Evolutionary conservation across 2,888 invertebrate genomes (phyloP).

Genomic region (Platerodrilus igneus): DNA sequence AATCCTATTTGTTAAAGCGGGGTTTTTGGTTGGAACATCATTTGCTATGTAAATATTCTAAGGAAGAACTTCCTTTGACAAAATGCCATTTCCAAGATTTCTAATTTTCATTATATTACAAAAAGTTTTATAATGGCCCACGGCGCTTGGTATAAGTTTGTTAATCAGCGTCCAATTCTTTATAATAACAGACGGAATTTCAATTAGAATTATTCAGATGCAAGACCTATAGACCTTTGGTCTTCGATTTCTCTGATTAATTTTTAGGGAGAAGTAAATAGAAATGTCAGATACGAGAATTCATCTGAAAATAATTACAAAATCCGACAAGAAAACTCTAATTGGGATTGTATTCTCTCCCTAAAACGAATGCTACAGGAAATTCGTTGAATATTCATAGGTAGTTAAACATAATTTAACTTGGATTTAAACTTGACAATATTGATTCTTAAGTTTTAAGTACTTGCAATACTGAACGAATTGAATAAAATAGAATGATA

Average conservation of each 20-base stretch:
- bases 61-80: constrained; percentile 22
- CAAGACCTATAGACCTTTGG: constrained; percentile 10
- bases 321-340: constrained; percentile 14
- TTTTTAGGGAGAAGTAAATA: background rate
- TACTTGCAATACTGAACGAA: constrained; percentile 9
- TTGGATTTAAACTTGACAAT: constrained; percentile 15
- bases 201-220: constrained; percentile 22
- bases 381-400: constrained; percentile 24
- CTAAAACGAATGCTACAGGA: constrained; percentile 18
- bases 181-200: constrained; percentile 19
- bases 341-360: constrained; percentile 19
- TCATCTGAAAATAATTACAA: constrained; percentile 14
- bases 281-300: constrained; percentile 5
- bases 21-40: constrained; percentile 24
- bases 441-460: constrained; percentile 16
- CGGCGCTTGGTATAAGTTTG: constrained; percentile 17
- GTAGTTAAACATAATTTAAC: constrained; percentile 25
- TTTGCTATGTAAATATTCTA: constrained; percentile 27
- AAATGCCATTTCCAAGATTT: constrained; percentile 23
- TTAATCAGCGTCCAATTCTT: constrained; percentile 19
- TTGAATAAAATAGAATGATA: constrained; percentile 15
- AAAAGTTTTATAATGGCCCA: constrained; percentile 16
- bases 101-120: constrained; percentile 21
- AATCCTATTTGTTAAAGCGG: constrained; percentile 32
- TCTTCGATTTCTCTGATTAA: background rate